These are phyloP conservation scores for Erinaceus europaeus DNA, from an alignment of 2,113 vertebrate species.

Conservation along the genomic window DNA sequence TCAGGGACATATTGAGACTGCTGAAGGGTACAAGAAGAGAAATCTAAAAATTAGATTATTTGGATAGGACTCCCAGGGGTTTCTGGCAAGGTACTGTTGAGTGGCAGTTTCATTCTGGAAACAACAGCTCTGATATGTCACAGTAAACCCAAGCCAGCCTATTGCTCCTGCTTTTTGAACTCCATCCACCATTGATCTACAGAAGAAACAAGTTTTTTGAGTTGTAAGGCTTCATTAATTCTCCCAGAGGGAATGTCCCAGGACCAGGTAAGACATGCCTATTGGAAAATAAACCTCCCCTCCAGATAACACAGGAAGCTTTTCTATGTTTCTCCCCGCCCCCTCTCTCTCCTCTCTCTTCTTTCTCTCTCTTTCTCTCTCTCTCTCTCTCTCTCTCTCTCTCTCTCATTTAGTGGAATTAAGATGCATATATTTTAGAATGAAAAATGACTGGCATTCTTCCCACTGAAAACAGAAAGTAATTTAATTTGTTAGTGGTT, in stretches of 20 bases:
- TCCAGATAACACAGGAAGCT: neutral
- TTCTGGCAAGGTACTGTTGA: neutral
- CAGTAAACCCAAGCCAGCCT: neutral
- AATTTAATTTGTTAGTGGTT: conserved; percentile 83
- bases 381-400: too few species aligned
- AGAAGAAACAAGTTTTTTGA: conserved; percentile 23
- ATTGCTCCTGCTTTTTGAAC: conserved; percentile 46
- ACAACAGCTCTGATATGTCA: neutral
- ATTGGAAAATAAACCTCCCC: neutral
- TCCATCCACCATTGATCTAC: conserved; percentile 10
- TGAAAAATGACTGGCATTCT: conserved; percentile 77
- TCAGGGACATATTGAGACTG: conserved; percentile 48
- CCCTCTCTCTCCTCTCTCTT: too few species aligned
- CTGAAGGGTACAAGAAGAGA: conserved; percentile 46
- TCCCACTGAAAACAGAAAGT: conserved; percentile 75
- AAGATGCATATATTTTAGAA: conserved; percentile 74
- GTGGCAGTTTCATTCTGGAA: conserved; percentile 29
- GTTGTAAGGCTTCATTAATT: conserved; percentile 56
- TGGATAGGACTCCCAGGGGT: conserved; percentile 32
- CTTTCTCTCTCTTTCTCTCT: too few species aligned
- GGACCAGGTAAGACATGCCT: neutral
- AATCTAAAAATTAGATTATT: conserved; percentile 52
- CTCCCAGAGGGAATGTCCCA: conserved; percentile 1
- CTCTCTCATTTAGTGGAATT: too few species aligned
- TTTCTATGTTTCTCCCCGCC: too few species aligned